phyloP scores from a whole-genome alignment of 2,797 vertebrate genomes.

The Acipenser transmontanus region DNA sequence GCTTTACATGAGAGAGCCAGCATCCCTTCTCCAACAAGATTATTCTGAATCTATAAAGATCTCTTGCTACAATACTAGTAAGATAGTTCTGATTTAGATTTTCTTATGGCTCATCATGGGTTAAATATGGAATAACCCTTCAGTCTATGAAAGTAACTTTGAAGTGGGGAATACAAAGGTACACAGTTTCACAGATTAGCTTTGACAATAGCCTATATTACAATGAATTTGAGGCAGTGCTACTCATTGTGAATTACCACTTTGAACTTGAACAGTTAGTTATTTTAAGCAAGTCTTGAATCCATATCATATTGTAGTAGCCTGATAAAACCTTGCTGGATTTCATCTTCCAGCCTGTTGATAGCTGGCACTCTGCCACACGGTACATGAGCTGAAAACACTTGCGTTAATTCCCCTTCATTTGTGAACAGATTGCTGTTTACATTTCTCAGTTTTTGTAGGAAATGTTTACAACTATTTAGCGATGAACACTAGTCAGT shows the following conservation, averaged over 20 bases:
- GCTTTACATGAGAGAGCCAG: conserved; percentile 15
- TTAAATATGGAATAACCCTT: conserved; percentile 81
- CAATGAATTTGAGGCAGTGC: conserved; percentile 20
- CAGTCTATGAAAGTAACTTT: conserved; percentile 80
- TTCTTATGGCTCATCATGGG: conserved; percentile 54
- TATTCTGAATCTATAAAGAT: conserved; percentile 57
- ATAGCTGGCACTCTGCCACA: conserved; percentile 67
- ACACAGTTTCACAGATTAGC: conserved; percentile 72
- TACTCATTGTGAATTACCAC: conserved; percentile 54
- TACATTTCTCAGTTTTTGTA: conserved; percentile 51
- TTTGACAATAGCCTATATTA: conserved; percentile 52
- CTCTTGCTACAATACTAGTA: conserved; percentile 34
- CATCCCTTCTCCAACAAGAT: conserved; percentile 20
- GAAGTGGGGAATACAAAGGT: conserved; percentile 67
- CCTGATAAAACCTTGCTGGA: conserved; percentile 51
- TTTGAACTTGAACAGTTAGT: conserved; percentile 63
- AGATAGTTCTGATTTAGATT: conserved; percentile 35
- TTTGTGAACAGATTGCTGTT: conserved; percentile 54
- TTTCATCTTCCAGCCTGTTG: conserved; percentile 56
- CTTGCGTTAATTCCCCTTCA: conserved; percentile 59
- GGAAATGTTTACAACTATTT: conserved; percentile 56
- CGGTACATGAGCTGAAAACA: conserved; percentile 40
- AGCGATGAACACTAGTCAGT: conserved; percentile 56
- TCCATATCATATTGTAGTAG: conserved; percentile 60
- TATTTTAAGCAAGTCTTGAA: conserved; percentile 62